Evolutionary conservation across 2,797 vertebrate species (phyloP), one percentile per base, ranked within the genome.

Genomic region (Halcyon leucocephala): DNA sequence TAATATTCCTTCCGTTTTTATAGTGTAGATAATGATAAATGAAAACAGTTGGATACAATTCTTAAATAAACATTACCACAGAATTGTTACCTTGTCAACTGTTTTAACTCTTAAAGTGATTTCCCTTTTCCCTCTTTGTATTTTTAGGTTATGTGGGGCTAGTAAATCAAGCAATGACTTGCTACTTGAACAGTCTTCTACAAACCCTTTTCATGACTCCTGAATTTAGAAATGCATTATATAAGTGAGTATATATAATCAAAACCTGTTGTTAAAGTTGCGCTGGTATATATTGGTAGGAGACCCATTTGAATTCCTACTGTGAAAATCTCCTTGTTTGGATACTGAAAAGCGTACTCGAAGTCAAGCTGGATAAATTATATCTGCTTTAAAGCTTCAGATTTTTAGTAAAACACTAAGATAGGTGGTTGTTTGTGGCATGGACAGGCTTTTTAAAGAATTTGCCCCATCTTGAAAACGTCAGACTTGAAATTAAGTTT

Each of bases 101-200:
- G 22, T 79, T 79, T 51, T 74, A 87, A 64, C 16, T 83, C 37
- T 65, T 71, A 29, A 80, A 80, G 31, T 72, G 17, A 51, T 65
- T 78, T 79, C 3, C 22, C 41, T 22, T 88, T 22, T 94, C 35
- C 35, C 35, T 8, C 96, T 83, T n/a, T 93, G 11, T 97, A 41
- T 95, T 95, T 97, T 52, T 89, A 99, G 99, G 99, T 93, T 99
- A 99, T 62, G 99, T 99, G 90, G 99, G 99, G 80, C 98, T 99
- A 97, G 99, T 99, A 96, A 99, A 99, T 97, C 99, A 99, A 97
- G 99, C 99, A 73, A 99, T 99, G 99, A 99, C 99, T 82, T 99
- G 99, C 97, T 99, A 99, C 97, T 97, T 99, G 98, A 99, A 99
- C 98, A 99, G 99, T 98, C 99, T 99, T 90, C 98, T 99, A 48